Percentiles rank a stretch among this genome's conserved stretches.
Evolutionary conservation across 2,113 vertebrate genomes (phyloP).

Genomic region (Xenotilapia leptura): DNA sequence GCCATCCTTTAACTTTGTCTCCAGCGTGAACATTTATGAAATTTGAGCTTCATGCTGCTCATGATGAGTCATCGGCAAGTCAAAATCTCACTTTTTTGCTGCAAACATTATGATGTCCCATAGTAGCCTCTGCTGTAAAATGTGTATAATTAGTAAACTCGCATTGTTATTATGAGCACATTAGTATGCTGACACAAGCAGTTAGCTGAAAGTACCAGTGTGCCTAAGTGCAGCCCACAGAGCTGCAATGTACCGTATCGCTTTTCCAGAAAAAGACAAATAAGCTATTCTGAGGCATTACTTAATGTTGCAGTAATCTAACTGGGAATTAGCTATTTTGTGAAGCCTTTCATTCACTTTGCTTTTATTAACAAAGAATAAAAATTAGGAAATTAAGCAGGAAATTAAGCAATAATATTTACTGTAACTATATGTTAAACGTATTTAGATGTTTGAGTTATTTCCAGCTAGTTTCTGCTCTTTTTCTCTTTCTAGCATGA

Average conservation of each 20-base stretch:
- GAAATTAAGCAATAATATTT: not conserved
- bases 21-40: not conserved
- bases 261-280: not conserved
- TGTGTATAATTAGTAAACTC: not conserved
- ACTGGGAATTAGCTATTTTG: not conserved
- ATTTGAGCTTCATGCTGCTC: not conserved
- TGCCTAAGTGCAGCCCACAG: not conserved
- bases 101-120: not conserved
- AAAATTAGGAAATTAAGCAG: not conserved
- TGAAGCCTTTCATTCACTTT: not conserved
- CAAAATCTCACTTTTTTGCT: not conserved
- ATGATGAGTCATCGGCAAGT: fast-evolving
- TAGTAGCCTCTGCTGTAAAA: not conserved
- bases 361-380: not conserved
- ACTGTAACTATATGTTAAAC: not conserved
- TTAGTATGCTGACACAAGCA: not conserved
- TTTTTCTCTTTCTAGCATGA: not conserved
- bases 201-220: not conserved
- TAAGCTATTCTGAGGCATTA: not conserved
- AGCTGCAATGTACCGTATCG: not conserved
- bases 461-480: not conserved
- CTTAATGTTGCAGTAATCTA: not conserved
- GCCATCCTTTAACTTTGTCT: not conserved
- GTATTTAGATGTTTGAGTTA: not conserved
- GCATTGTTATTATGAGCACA: not conserved